Percentiles rank a stretch among this genome's conserved stretches.
Conservation (phyloP, 2,113 vertebrate species). For the Daphoenositta chrysoptera region DNA sequence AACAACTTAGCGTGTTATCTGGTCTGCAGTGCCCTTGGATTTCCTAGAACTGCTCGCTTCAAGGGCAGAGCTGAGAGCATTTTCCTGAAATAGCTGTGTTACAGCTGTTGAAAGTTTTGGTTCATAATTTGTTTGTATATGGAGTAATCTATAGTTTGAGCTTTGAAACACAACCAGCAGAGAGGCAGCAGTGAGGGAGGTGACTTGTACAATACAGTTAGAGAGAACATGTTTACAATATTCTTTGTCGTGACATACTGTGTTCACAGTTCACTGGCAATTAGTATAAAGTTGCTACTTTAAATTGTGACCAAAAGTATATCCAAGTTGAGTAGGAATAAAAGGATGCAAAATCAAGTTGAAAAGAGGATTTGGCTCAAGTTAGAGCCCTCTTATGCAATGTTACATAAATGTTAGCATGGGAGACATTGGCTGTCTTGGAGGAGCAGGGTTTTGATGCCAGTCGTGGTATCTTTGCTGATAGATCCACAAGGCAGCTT, state of each 20-base stretch:
- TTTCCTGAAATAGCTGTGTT: background rate
- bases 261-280: background rate
- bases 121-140: background rate
- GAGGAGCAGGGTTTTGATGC: fast-evolving
- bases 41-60: background rate
- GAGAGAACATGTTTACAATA: background rate
- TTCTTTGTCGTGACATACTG: background rate
- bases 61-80: background rate
- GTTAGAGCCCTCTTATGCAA: too few species aligned
- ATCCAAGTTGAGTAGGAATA: background rate
- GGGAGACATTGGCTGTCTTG: background rate
- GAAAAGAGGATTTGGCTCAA: background rate
- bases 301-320: background rate
- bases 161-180: background rate
- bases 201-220: background rate
- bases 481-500: background rate
- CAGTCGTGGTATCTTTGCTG: background rate
- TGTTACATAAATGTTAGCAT: background rate
- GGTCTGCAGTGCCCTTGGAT: background rate
- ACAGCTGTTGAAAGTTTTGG: background rate
- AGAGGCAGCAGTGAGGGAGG: background rate
- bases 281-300: background rate
- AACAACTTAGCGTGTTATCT: background rate
- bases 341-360: background rate
- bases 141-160: background rate